A percentile compares a stretch with the other conserved stretches of the same genome.
phyloP scores from a whole-genome alignment of 2,113 vertebrate species.

The Carollia perspicillata region DNA sequence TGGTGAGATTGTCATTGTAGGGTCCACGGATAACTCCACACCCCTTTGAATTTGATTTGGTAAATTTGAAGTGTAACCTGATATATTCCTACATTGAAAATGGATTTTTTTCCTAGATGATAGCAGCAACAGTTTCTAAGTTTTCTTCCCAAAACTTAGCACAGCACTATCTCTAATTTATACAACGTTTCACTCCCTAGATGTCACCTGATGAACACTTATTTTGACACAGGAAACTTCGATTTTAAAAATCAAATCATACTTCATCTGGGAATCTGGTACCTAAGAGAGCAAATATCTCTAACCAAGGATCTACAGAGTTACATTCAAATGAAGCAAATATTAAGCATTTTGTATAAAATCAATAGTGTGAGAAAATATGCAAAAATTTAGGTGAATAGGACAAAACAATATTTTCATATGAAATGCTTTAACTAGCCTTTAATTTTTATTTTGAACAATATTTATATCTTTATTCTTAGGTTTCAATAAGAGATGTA shows the following conservation, averaged over 20 bases:
- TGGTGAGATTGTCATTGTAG: not conserved
- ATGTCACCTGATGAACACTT: not conserved
- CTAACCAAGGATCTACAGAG: not conserved
- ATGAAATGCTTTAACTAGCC: not conserved
- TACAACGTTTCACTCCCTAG: not conserved
- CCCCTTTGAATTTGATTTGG: not conserved
- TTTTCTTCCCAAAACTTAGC: not conserved
- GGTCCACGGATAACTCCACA: not conserved
- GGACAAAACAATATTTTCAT: not conserved
- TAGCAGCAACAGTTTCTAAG: not conserved
- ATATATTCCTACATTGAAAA: not conserved
- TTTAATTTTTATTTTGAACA: not conserved
- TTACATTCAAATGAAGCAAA: not conserved
- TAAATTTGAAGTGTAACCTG: not conserved
- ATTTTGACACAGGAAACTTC: not conserved
- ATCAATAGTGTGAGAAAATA: not conserved
- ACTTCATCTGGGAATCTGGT: not conserved
- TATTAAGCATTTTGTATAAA: not conserved
- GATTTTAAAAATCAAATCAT: conserved; percentile 20
- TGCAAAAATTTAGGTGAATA: not conserved
- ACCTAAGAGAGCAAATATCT: not conserved
- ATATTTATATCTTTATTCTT: not conserved
- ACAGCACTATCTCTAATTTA: not conserved
- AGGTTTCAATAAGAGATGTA: not conserved
- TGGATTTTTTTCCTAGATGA: not conserved